A percentile compares a stretch with the other conserved stretches of the same genome.
Evolutionary conservation across 2,888 invertebrate genomes (phyloP).

Genomic region (Nomada ferruginata): DNA sequence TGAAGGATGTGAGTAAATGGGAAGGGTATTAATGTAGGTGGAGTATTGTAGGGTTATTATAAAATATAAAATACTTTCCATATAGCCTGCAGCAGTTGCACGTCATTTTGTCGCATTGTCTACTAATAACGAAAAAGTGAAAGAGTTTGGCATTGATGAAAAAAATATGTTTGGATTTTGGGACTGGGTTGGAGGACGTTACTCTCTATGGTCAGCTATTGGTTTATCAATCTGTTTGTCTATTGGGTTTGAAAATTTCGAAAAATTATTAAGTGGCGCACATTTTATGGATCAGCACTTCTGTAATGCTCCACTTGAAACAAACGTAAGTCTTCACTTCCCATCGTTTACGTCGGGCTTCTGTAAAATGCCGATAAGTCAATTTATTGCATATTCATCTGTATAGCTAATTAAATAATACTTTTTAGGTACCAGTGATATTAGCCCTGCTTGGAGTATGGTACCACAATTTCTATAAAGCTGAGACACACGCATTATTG

Average conservation of each 20-base stretch:
- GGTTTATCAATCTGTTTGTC: slow-evolving; percentile 97
- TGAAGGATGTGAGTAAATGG: slow-evolving; percentile 91
- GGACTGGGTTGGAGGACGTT: slow-evolving; percentile 99
- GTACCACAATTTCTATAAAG: slow-evolving; percentile 97
- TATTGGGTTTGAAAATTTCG: slow-evolving; percentile 98
- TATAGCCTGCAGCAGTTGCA: slow-evolving; percentile 92
- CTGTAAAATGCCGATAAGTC: background rate
- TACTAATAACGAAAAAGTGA: slow-evolving; percentile 97
- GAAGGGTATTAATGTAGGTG: background rate
- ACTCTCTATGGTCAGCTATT: slow-evolving; percentile 99
- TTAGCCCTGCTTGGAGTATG: slow-evolving; percentile 96
- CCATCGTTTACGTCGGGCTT: too few relatives aligned
- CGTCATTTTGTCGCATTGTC: slow-evolving; percentile 99
- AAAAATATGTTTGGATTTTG: slow-evolving; percentile 99
- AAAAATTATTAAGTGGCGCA: slow-evolving; percentile 95
- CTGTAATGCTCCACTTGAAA: slow-evolving; percentile 92
- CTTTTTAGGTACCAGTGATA: slow-evolving; percentile 93
- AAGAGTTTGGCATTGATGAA: slow-evolving; percentile 98
- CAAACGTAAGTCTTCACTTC: slow-evolving; percentile 89
- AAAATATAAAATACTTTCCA: slow-evolving; percentile 42
- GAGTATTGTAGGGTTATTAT: slow-evolving; percentile 1
- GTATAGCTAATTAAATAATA: slow-evolving; percentile 10
- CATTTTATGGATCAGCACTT: slow-evolving; percentile 98
- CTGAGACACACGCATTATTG: slow-evolving; percentile 97
- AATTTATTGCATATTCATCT: background rate